These are phyloP conservation scores for Calephelis virginiensis DNA, from an alignment of 1,140 invertebrate species.

Conservation along the genomic window DNA sequence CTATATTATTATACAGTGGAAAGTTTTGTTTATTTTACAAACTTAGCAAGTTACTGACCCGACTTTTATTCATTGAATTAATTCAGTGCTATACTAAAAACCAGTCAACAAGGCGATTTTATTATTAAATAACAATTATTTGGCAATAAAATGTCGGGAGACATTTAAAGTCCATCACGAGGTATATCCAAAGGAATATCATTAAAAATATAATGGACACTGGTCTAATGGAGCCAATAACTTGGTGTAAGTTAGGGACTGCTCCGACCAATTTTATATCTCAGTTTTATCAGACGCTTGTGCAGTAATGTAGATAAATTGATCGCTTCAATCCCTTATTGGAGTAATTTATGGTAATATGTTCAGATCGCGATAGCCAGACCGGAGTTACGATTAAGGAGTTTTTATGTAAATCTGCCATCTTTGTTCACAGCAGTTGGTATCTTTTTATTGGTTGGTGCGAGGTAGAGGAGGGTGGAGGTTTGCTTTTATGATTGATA, in stretches of 20 bases:
- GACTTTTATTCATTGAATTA: too few species aligned
- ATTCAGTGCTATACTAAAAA: too few species aligned
- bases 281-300: slow-evolving; percentile 44
- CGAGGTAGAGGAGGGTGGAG: neutral
- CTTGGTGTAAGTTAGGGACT: slow-evolving; percentile 43
- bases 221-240: slow-evolving; percentile 51
- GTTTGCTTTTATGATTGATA: neutral
- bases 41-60: too few species aligned
- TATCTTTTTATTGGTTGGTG: slow-evolving; percentile 23
- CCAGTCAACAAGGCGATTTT: neutral
- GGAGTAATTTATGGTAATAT: slow-evolving; percentile 72
- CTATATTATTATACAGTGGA: too few species aligned
- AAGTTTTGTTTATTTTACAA: too few species aligned
- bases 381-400: slow-evolving; percentile 67
- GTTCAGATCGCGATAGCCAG: slow-evolving; percentile 60
- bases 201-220: slow-evolving; percentile 27
- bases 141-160: slow-evolving; percentile 6
- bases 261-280: slow-evolving; percentile 34
- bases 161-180: slow-evolving; percentile 16
- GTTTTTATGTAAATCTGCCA: slow-evolving; percentile 71
- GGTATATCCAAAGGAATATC: slow-evolving; percentile 21
- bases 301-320: slow-evolving; percentile 63
- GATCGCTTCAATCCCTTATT: slow-evolving; percentile 61
- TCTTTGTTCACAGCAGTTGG: slow-evolving; percentile 52
- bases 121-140: slow-evolving; percentile 13